These are phyloP conservation scores for Clunio marinus DNA, from an alignment of 2,888 invertebrate genomes.

Conservation along the genomic window DNA sequence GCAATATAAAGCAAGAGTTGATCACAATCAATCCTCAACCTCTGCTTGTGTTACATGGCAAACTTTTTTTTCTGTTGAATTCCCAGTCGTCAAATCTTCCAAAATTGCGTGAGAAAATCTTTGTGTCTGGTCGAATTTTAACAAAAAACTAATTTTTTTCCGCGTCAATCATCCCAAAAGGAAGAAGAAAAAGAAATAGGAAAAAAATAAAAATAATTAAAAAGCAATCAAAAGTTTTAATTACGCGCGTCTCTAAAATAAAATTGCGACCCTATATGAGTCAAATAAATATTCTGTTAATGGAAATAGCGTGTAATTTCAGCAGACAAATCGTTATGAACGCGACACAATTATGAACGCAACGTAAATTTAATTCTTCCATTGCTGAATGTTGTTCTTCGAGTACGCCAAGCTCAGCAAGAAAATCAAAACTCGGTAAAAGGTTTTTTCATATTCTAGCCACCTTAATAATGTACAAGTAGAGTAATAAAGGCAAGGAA, in stretches of 20 bases:
- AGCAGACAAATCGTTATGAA: background rate
- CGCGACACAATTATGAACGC: background rate
- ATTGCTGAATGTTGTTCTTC: too few relatives aligned
- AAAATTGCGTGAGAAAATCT: constrained; percentile 10
- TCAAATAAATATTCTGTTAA: background rate
- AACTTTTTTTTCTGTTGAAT: too few relatives aligned
- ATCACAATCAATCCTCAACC: too few relatives aligned
- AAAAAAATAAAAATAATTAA: constrained; percentile 10
- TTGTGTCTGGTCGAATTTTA: too few relatives aligned
- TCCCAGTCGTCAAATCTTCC: too few relatives aligned
- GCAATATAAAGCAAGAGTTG: too few relatives aligned
- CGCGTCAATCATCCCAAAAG: too few relatives aligned
- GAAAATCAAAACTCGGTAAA: background rate
- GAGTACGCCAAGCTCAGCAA: background rate
- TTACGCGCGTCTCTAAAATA: constrained; percentile 7
- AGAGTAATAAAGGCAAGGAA: too few relatives aligned
- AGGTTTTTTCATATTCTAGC: background rate
- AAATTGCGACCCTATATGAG: background rate
- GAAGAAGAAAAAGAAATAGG: background rate
- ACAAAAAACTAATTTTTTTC: too few relatives aligned
- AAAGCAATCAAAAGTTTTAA: constrained; percentile 10
- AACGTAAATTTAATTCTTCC: background rate
- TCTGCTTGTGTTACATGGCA: too few relatives aligned
- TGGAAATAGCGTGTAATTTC: background rate
- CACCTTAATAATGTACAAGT: too few relatives aligned